Base-by-base conservation (phyloP, 2,797 vertebrate species). In the Cyprinella venusta region DNA sequence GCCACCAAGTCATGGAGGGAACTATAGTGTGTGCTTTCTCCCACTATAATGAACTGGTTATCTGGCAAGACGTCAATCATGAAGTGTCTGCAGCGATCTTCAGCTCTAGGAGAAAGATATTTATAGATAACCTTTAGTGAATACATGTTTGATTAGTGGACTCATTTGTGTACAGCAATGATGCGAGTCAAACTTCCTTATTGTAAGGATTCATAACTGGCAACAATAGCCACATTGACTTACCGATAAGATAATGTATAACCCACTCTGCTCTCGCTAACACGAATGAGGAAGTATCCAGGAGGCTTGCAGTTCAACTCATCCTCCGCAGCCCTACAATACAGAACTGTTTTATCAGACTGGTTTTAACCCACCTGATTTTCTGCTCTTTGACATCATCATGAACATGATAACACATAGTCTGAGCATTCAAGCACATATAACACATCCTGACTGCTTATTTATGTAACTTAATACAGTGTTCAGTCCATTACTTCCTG, bases 161-260 rank as follows among this genome's bases (percentile, higher is more conserved):
- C 18, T 50, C 18, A 64, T 65, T 76, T 16, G 24, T 26, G 52
- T 42, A 33, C 24, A 65, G 26, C 16, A 13, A 19, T 30, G 12
- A 15, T 59, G 21, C 12, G n/a, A 54, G 50, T 56, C 42, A 45
- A 48, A 52, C 67, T 71, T 80, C 33, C 48, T 30, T 76, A 45
- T 21, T 76, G 7, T 38, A 13, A 19, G 36, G 19, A 15, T 40
- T 48, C 40, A 38, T 36, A 24, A 56, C 21, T 24, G 12, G 13
- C 12, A 71, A 69, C 76, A 81, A 64, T 52, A 45, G 71, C 2
- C 42, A 42, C 4, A 15, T 40, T 77, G 9, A 89, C 91, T 93
- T 89, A 97, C 96, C 92, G 94, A 88, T 94, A 95, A 0, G 96
- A 96, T 7, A 97, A 92, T 0, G 95, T 95, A 91, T 96, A 97